Evolutionary conservation across 37 sponge, comb jelly and placozoan genomes (phyloP).

Genomic region (Dysidea cf. avara): DNA sequence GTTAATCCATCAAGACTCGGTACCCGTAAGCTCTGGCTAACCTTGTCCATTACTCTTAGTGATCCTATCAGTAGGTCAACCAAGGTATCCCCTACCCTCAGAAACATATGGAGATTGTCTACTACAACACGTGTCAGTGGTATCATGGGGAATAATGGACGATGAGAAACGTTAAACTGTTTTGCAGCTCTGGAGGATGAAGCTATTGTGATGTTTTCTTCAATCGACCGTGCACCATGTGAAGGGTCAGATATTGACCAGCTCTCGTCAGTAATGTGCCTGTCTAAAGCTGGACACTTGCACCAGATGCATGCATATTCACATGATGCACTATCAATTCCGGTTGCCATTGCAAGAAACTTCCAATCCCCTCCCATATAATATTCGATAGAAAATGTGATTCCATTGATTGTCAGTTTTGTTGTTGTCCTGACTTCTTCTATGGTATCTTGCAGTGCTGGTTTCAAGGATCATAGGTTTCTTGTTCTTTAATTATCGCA

Average conservation of each 20-base stretch:
- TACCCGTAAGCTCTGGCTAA: neutral
- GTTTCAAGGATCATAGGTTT: neutral
- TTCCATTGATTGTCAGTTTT: too few relatives aligned
- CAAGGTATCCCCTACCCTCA: too few relatives aligned
- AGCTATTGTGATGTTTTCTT: too few relatives aligned
- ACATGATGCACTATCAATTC: conserved; percentile 16
- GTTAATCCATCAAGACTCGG: neutral
- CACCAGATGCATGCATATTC: conserved; percentile 30
- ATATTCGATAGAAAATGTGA: too few relatives aligned
- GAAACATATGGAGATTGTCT: too few relatives aligned
- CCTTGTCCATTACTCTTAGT: neutral
- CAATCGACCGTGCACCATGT: too few relatives aligned
- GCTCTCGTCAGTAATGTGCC: too few relatives aligned
- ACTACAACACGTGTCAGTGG: too few relatives aligned
- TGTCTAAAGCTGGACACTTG: conserved; percentile 5
- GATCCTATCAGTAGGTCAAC: too few relatives aligned
- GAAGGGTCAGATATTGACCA: too few relatives aligned
- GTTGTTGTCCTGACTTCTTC: neutral
- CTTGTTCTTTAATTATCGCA: conserved; percentile 17
- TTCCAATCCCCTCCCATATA: conserved; percentile 35
- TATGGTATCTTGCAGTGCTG: neutral
- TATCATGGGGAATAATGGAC: too few relatives aligned
- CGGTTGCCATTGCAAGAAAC: conserved; percentile 13
- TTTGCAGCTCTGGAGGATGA: neutral
- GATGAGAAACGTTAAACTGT: conserved; percentile 7